Evolutionary conservation across 2,888 invertebrate species (phyloP).

Genomic region (Helobdella robusta): DNA sequence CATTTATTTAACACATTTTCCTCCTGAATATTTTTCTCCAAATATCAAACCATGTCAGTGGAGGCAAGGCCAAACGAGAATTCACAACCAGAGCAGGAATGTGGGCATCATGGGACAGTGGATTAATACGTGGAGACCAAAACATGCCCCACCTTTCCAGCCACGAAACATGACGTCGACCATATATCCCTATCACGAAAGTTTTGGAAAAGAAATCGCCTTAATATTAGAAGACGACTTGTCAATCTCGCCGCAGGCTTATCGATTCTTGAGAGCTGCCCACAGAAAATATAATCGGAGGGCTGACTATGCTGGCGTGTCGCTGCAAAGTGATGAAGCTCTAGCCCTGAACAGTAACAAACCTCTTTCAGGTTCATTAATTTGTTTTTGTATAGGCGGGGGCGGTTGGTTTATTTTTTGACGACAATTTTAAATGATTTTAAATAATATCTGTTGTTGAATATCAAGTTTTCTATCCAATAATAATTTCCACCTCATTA

Average conservation of each 20-base stretch:
- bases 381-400: too few species aligned
- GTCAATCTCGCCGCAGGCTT: background rate
- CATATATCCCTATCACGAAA: background rate
- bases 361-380: background rate
- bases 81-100: slow-evolving; percentile 33
- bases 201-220: background rate
- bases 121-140: slow-evolving; percentile 38
- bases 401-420: too few species aligned
- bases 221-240: slow-evolving; percentile 13
- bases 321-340: background rate
- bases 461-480: too few species aligned
- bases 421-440: too few species aligned
- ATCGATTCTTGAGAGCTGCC: slow-evolving; percentile 11
- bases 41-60: too few species aligned
- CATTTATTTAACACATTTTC: too few species aligned
- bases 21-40: too few species aligned
- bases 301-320: slow-evolving; percentile 6
- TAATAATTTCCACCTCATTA: background rate
- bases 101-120: slow-evolving; percentile 37
- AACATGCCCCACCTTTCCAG: slow-evolving; percentile 12
- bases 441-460: too few species aligned
- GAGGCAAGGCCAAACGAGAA: slow-evolving; percentile 20
- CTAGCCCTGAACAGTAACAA: slow-evolving; percentile 1
- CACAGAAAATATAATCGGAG: slow-evolving; percentile 8
- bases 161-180: background rate